Evolutionary conservation across 2,888 invertebrate genomes (phyloP).

Genomic region (Napeogenes sylphis): DNA sequence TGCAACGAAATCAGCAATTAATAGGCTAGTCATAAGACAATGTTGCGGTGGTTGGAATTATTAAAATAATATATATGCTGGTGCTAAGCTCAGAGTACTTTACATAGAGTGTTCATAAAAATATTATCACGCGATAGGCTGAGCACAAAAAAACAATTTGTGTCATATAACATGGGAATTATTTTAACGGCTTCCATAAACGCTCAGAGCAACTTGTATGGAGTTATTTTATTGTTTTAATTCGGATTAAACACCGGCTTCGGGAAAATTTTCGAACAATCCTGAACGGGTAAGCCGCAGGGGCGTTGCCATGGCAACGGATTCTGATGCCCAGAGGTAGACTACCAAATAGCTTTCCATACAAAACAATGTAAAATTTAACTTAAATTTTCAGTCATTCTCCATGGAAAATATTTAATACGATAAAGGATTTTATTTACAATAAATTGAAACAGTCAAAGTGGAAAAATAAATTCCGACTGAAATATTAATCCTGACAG

Average conservation of each 20-base stretch:
- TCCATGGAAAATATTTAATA: background rate
- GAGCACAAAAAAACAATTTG: conserved; percentile 23
- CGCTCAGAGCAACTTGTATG: conserved; percentile 42
- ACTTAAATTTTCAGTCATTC: conserved; percentile 16
- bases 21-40: background rate
- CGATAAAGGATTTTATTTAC: background rate
- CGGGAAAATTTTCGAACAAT: conserved; percentile 63
- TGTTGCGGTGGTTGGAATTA: background rate
- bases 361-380: conserved; percentile 38
- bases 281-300: conserved; percentile 55
- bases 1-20: background rate
- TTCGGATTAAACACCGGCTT: conserved; percentile 62
- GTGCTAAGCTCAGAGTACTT: background rate
- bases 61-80: background rate
- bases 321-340: conserved; percentile 51
- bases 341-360: conserved; percentile 33
- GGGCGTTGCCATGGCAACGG: conserved; percentile 72
- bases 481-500: no score
- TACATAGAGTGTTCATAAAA: conserved; percentile 15
- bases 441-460: no score
- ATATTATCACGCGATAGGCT: conserved; percentile 19
- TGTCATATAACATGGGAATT: conserved; percentile 41
- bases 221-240: conserved; percentile 66
- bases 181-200: conserved; percentile 46
- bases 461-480: no score